These are phyloP conservation scores for Rafetus swinhoei DNA, from an alignment of 2,113 vertebrate species.

Conservation along the genomic window DNA sequence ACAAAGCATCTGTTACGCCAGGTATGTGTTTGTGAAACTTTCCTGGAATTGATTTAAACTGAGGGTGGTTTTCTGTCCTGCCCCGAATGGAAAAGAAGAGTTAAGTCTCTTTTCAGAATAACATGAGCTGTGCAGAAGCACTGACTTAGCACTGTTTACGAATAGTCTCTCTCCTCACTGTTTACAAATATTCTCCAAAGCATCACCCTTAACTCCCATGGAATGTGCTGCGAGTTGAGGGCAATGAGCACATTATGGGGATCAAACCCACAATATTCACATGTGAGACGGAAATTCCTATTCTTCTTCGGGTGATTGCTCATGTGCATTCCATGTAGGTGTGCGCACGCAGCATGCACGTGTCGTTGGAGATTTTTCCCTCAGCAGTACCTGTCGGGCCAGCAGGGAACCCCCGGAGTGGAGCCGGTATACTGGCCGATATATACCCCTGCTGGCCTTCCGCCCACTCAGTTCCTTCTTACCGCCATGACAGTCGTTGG, in stretches of 20 bases:
- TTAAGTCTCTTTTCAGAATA: not conserved
- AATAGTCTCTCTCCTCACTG: not conserved
- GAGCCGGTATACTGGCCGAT: no score
- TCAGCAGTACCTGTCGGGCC: no score
- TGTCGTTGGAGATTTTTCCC: no score
- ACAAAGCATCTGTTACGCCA: rapidly evolving
- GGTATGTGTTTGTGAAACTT: not conserved
- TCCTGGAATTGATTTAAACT: not conserved
- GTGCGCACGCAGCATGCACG: no score
- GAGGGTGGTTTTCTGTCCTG: rapidly evolving
- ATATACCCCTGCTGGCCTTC: no score
- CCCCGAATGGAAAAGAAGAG: not conserved
- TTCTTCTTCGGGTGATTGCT: no score
- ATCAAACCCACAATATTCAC: rapidly evolving
- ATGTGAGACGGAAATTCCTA: not conserved
- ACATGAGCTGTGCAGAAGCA: rapidly evolving
- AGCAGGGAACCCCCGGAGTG: no score
- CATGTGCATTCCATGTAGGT: no score
- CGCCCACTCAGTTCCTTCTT: no score
- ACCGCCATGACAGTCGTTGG: no score
- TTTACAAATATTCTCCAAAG: not conserved
- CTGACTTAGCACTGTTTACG: not conserved
- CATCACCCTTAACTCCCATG: not conserved
- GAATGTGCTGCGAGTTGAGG: not conserved
- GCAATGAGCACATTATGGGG: not conserved